Conservation (phyloP, 1,140 invertebrate species). For the Zaprionus camerounensis region DNA sequence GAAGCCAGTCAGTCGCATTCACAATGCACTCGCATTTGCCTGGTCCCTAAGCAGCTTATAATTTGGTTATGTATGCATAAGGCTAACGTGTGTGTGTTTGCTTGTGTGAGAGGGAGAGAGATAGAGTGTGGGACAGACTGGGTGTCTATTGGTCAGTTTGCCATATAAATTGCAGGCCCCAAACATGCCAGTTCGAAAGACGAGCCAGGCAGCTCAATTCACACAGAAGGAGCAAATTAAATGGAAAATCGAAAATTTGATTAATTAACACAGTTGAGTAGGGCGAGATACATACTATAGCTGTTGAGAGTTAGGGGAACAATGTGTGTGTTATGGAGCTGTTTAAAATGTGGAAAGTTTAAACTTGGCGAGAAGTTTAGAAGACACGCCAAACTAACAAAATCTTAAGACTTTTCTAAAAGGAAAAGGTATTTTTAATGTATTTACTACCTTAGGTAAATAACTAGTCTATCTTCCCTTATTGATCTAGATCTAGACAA, state of each 20-base stretch:
- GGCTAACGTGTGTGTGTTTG: background rate
- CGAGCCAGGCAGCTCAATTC: background rate
- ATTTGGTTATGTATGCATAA: background rate
- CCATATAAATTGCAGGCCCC: conserved; percentile 16
- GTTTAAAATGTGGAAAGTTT: background rate
- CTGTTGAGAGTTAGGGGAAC: background rate
- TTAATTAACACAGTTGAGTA: conserved; percentile 28
- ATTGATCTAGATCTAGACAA: background rate
- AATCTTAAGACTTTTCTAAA: too few relatives aligned
- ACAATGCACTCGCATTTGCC: conserved; percentile 5
- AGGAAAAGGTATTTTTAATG: too few relatives aligned
- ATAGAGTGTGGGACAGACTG: background rate
- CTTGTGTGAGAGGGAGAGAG: background rate
- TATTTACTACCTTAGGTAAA: background rate
- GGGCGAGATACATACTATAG: background rate
- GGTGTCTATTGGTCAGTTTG: conserved; percentile 2
- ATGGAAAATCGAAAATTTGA: conserved; percentile 45
- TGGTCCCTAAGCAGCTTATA: conserved; percentile 20
- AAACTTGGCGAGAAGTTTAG: background rate
- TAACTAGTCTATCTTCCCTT: background rate
- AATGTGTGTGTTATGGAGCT: background rate
- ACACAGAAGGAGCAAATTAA: conserved; percentile 16
- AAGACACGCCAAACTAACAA: too few relatives aligned
- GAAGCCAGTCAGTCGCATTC: conserved; percentile 7
- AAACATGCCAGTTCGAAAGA: background rate